These are phyloP conservation scores for Plusia festucae DNA, from an alignment of 2,888 invertebrate species.

Conservation along the genomic window DNA sequence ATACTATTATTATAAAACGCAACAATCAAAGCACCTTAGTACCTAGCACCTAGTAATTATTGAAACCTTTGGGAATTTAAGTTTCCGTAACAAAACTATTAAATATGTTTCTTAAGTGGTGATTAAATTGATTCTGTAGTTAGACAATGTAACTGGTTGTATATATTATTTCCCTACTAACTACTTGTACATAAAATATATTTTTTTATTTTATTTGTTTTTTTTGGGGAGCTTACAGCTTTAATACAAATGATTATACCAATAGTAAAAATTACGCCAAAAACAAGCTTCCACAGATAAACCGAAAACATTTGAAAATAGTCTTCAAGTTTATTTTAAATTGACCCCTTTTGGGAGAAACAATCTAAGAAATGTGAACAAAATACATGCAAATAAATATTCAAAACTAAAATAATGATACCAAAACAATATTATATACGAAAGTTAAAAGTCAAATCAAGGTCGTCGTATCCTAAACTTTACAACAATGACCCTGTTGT, in stretches of 20 bases:
- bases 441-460: not conserved
- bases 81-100: not conserved
- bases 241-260: too few species aligned
- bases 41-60: slow-evolving; percentile 21
- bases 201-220: too few species aligned
- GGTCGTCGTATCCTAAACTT: not conserved
- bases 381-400: not conserved
- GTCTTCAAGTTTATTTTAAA: too few species aligned
- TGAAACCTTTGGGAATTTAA: slow-evolving; percentile 10
- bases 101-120: not conserved
- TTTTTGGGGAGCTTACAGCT: too few species aligned
- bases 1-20: slow-evolving; percentile 50
- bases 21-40: slow-evolving; percentile 13
- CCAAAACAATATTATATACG: not conserved
- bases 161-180: not conserved
- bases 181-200: not conserved
- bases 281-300: too few species aligned
- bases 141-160: not conserved
- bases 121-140: slow-evolving; percentile 1
- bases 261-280: too few species aligned
- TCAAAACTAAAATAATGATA: not conserved
- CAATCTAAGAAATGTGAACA: not conserved
- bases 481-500: not conserved
- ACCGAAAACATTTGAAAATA: too few species aligned
- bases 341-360: too few species aligned